Base-by-base conservation (phyloP, 2,113 vertebrate species). In the Lontra canadensis region DNA sequence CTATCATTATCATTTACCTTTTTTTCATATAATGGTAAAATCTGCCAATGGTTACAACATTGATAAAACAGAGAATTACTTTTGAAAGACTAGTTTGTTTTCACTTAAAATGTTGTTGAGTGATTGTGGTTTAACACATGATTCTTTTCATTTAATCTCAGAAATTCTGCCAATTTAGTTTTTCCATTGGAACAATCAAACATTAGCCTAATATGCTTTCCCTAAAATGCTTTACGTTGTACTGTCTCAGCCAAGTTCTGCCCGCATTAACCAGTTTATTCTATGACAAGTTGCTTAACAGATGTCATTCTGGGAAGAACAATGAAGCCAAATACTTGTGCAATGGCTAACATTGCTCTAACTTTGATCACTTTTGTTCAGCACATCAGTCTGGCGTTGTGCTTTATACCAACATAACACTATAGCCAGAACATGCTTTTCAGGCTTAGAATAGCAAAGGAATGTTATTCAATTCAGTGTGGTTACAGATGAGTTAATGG, bases 341-440 rank as follows among this genome's bases (percentile, higher is more conserved):
- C 98, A 94, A 98, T 99, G 99, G 98, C 98, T 99, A 99, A 99
- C 99, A 99, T 99, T 98, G 98, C 98, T 98, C 96, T 97, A 98
- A 98, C 99, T 99, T 99, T 99, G 99, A 99, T 99, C 99, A 99
- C 98, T 98, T 98, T 99, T 98, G 98, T 99, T 99, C 98, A 98
- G 98, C 99, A 99, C 99, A 99, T 99, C 99, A 99, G 99, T 99
- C 99, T 99, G 99, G 99, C 99, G 98, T 99, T 99, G 98, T 99
- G 99, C 99, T 99, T 99, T 99, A 99, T 99, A 99, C 99, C 99
- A 99, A 99, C 99, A 99, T 98, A 99, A 98, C 99, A 98, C 98
- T 98, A 98, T 99, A 99, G 98, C 97, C 98, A 98, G 93, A 99
- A 98, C 98, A 98, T 98, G 99, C 99, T 98, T 99, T 99, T 99